These are phyloP conservation scores for Chaunax sp. DNA, from an alignment of 2,797 vertebrate species.

Conservation along the genomic window DNA sequence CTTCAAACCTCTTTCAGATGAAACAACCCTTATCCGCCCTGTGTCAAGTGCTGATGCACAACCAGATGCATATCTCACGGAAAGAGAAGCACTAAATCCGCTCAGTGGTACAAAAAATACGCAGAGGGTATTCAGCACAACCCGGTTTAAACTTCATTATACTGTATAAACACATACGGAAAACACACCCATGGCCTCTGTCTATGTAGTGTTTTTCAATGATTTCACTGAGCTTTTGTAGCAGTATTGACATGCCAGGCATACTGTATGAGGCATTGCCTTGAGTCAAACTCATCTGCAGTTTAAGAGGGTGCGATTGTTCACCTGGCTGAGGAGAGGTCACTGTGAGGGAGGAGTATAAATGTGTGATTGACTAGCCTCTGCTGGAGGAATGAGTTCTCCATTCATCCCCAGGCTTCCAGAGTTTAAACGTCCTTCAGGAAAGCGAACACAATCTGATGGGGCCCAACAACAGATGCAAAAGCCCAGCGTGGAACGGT, in stretches of 20 bases:
- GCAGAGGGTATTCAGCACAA: slow-evolving; percentile 15
- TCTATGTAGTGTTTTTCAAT: slow-evolving; percentile 55
- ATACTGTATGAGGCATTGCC: slow-evolving; percentile 58
- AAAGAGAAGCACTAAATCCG: slow-evolving; percentile 23
- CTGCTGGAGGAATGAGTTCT: slow-evolving; percentile 78
- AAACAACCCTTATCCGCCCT: slow-evolving; percentile 62
- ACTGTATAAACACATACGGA: slow-evolving; percentile 7
- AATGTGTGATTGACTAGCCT: slow-evolving; percentile 82
- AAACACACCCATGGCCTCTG: slow-evolving; percentile 22
- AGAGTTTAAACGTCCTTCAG: slow-evolving; percentile 83
- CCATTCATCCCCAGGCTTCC: slow-evolving; percentile 76
- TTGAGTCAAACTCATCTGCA: slow-evolving; percentile 77
- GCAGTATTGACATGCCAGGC: slow-evolving; percentile 66
- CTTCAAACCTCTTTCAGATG: slow-evolving; percentile 72
- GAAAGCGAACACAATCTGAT: slow-evolving; percentile 79
- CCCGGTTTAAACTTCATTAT: slow-evolving; percentile 27
- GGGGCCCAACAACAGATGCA: slow-evolving; percentile 63
- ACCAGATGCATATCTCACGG: slow-evolving; percentile 44
- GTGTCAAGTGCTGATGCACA: slow-evolving; percentile 62
- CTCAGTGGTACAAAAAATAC: slow-evolving; percentile 23
- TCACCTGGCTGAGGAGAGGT: slow-evolving; percentile 73
- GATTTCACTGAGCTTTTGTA: slow-evolving; percentile 70
- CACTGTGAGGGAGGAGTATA: slow-evolving; percentile 74
- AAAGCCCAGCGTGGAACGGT: slow-evolving; percentile 63
- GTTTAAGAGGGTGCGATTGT: slow-evolving; percentile 74